Evolutionary conservation across 2,797 vertebrate genomes (phyloP), one percentile per base, ranked within the genome.

Genomic region (Enteromius trimaculatus): DNA sequence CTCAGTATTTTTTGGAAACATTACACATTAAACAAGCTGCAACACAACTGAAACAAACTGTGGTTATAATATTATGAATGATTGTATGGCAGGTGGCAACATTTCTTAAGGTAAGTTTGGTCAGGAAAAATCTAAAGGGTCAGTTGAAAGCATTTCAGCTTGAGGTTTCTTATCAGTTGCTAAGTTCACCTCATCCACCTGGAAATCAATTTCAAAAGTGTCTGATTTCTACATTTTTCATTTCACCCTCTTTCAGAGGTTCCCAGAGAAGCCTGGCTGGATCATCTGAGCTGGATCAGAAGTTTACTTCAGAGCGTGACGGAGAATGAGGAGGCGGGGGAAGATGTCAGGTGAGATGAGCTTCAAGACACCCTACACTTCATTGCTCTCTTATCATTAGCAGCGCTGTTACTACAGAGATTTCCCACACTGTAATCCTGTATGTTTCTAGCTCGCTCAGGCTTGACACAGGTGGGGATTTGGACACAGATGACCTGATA

Each of bases 231-330:
- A 16, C 5, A 8, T 87, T 62, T 84, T 80, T 34, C 4, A 0
- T 68, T 39, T 79, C 64, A 83, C 90, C 58, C 34, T 23, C 70
- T 62, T 23, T 21, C 88, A 96, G 95, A 94, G 49, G 92, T 95
- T 89, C 92, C 93, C 77, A 84, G 55, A 77, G 87, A 90, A 51
- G 91, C 90, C 39, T 93, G 93, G 92, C 89, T 87, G 81, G 88
- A 86, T 83, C 95, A 95, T 89, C 87, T 95, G 82, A 88, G 84
- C 89, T 94, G 92, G 92, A 90, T 95, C 86, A 91, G 87, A 44
- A 55, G 85, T 85, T 92, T 90, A 84, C 90, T 96, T 87, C 92
- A 90, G 88, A 90, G 82, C 83, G 86, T 94, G 88, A 88, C 89
- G 29, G 90, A 93, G 87, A 91, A 92, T 51, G 90, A 90, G 79